A percentile compares a stretch with the other conserved stretches of the same genome.
phyloP scores from a whole-genome alignment of 2,113 vertebrate species.

The Gasterosteus nipponicus region DNA sequence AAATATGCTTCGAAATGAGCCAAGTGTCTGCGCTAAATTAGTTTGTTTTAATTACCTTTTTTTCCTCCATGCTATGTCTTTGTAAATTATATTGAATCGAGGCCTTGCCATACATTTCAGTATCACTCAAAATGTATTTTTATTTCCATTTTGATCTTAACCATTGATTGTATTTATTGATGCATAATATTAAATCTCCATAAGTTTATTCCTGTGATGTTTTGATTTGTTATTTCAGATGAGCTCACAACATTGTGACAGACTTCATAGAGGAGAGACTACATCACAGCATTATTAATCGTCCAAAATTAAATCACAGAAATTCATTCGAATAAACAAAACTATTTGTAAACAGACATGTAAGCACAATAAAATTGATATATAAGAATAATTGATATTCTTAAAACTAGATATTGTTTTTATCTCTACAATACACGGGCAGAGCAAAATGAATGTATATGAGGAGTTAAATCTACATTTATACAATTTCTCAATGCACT shows the following conservation, averaged over 20 bases:
- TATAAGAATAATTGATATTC: background rate
- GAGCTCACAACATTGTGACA: background rate
- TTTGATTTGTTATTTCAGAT: conserved; percentile 42
- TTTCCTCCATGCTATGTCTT: conserved; percentile 71
- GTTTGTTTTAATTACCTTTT: conserved; percentile 34
- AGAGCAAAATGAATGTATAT: background rate
- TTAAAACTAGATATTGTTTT: background rate
- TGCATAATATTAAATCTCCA: conserved; percentile 91
- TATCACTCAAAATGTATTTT: conserved; percentile 83
- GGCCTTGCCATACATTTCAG: conserved; percentile 84
- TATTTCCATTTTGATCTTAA: conserved; percentile 85
- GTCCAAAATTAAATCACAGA: background rate
- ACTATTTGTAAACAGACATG: background rate
- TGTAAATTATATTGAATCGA: conserved; percentile 72
- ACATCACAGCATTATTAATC: background rate
- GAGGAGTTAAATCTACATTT: too few species aligned
- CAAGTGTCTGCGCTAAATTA: conserved; percentile 38
- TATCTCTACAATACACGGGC: background rate
- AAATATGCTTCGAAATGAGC: conserved; percentile 29
- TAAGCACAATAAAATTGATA: background rate
- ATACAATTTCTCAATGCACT: too few species aligned
- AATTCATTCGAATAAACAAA: background rate
- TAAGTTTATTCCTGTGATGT: conserved; percentile 82
- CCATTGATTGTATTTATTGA: conserved; percentile 84
- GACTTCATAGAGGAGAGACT: background rate